Conservation (phyloP, 2,888 invertebrate genomes). For the Eurytoma adleriae region DNA sequence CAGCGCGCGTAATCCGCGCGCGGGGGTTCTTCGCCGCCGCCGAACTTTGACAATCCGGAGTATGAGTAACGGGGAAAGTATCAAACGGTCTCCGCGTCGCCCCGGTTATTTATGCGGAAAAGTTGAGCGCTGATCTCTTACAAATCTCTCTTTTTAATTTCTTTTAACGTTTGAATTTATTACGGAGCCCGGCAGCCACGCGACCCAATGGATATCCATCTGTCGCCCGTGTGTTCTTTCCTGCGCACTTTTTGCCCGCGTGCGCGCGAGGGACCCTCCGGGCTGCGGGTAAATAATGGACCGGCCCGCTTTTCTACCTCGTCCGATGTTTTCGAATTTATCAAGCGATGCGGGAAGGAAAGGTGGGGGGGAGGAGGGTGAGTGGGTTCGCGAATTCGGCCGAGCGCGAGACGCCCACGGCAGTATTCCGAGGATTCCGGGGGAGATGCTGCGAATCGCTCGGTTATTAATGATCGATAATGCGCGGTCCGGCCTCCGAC, state of each 20-base stretch:
- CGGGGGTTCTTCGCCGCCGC: background rate
- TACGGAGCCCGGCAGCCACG: background rate
- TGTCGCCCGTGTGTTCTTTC: background rate
- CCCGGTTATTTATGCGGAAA: slow-evolving; percentile 46
- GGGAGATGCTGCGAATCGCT: too few relatives aligned
- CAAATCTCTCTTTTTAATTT: slow-evolving; percentile 49
- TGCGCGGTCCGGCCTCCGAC: too few relatives aligned
- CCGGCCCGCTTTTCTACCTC: too few relatives aligned
- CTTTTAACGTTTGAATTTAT: slow-evolving; percentile 14
- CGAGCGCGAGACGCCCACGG: too few relatives aligned
- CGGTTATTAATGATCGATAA: too few relatives aligned
- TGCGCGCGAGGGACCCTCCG: background rate
- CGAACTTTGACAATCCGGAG: slow-evolving; percentile 44
- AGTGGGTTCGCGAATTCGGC: too few relatives aligned
- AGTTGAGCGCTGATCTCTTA: slow-evolving; percentile 33
- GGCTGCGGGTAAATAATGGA: too few relatives aligned
- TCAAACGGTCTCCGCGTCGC: background rate
- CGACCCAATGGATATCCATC: background rate
- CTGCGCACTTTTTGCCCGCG: background rate
- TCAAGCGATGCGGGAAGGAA: too few relatives aligned
- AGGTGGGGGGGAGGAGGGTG: too few relatives aligned
- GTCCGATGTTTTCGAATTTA: too few relatives aligned
- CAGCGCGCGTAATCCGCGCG: slow-evolving; percentile 8
- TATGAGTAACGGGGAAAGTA: slow-evolving; percentile 46
- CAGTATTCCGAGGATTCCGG: too few relatives aligned